A percentile compares a stretch with the other conserved stretches of the same genome.
Evolutionary conservation across 2,888 invertebrate genomes (phyloP).

Genomic region (Megaustenia siamemsis): DNA sequence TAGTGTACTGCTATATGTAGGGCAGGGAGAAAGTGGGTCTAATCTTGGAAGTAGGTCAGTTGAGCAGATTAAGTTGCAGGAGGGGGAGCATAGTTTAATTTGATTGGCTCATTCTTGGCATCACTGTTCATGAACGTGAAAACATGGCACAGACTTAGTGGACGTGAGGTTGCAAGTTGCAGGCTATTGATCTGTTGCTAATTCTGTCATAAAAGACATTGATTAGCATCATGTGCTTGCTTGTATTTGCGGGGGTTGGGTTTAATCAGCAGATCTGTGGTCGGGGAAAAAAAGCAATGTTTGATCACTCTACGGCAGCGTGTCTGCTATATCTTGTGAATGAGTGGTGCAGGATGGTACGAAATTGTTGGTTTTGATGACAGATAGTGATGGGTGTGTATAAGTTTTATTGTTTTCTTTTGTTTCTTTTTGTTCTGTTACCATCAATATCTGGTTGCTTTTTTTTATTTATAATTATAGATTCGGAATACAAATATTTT

Average conservation of each 20-base stretch:
- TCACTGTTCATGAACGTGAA: background rate
- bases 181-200: constrained; percentile 26
- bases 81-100: background rate
- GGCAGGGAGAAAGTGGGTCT: too few species aligned
- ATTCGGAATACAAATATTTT: too few species aligned
- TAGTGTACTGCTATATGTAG: background rate
- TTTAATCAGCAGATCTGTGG: background rate
- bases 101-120: constrained; percentile 6
- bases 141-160: background rate
- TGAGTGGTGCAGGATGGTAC: background rate
- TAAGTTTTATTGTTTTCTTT: too few species aligned
- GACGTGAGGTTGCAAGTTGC: constrained; percentile 1
- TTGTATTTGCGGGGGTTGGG: background rate
- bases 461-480: too few species aligned
- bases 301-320: background rate
- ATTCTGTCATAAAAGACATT: constrained; percentile 13
- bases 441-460: too few species aligned
- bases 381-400: too few species aligned
- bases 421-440: too few species aligned
- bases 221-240: constrained; percentile 24
- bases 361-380: too few species aligned
- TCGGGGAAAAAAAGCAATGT: background rate
- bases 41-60: background rate
- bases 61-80: background rate
- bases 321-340: background rate